Evolutionary conservation across 2,888 invertebrate genomes (phyloP).

Genomic region (Apamea anceps): DNA sequence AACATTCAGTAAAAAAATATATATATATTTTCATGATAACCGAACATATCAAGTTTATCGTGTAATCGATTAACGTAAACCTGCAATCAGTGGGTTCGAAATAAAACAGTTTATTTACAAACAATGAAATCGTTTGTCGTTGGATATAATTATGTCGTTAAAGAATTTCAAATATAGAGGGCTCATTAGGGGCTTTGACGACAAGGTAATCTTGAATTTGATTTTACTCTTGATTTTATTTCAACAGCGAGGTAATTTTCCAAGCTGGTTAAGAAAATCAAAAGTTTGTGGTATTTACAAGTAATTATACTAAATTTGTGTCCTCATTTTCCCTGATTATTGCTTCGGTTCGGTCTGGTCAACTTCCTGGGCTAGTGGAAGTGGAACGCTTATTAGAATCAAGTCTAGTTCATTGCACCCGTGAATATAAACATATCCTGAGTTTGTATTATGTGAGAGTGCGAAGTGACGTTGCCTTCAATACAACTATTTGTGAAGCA

Average conservation of each 20-base stretch:
- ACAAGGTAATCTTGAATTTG: slow-evolving; percentile 5
- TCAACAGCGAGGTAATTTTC: slow-evolving; percentile 25
- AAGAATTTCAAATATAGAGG: slow-evolving; percentile 32
- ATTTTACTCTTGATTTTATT: slow-evolving; percentile 41
- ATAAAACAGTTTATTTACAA: slow-evolving; percentile 45
- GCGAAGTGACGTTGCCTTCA: neutral
- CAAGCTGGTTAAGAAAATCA: neutral
- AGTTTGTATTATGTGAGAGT: slow-evolving; percentile 1
- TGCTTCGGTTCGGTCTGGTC: slow-evolving; percentile 19
- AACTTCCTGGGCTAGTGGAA: neutral
- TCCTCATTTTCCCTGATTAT: slow-evolving; percentile 2
- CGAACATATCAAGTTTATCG: slow-evolving; percentile 36
- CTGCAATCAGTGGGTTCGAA: slow-evolving; percentile 30
- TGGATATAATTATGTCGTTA: slow-evolving; percentile 52
- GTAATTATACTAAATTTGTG: slow-evolving; percentile 16
- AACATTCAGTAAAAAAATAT: too few species aligned
- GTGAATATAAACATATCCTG: slow-evolving; percentile 7
- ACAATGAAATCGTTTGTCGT: slow-evolving; percentile 29
- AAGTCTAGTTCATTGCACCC: slow-evolving; percentile 35
- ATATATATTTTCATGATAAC: slow-evolving; percentile 55
- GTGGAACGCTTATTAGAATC: slow-evolving; percentile 9
- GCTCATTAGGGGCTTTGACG: slow-evolving; percentile 15
- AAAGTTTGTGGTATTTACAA: slow-evolving; percentile 3
- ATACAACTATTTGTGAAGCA: neutral
- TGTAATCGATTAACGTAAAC: slow-evolving; percentile 49